These are phyloP conservation scores for Achatina immaculata DNA, from an alignment of 1,140 invertebrate genomes.

Conservation along the genomic window DNA sequence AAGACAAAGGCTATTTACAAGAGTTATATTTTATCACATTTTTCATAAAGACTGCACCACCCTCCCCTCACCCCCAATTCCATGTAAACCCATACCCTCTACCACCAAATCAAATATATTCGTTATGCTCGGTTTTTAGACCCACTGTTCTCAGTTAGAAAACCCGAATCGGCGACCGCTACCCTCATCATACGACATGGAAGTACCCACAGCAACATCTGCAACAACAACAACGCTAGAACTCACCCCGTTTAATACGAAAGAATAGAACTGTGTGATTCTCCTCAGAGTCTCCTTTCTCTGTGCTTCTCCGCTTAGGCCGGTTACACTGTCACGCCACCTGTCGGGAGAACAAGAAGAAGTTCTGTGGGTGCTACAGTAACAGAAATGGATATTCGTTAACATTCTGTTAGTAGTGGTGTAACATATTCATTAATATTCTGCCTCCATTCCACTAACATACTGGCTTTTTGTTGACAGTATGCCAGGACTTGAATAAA, in stretches of 20 bases:
- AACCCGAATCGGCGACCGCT: no score
- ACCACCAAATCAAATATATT: no score
- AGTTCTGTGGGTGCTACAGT: not conserved
- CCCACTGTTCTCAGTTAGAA: no score
- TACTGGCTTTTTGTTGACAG: not conserved
- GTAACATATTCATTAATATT: not conserved
- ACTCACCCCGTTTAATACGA: conserved; percentile 46
- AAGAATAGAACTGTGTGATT: conserved; percentile 48
- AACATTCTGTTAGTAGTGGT: not conserved
- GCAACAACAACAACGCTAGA: not conserved
- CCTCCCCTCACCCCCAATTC: no score
- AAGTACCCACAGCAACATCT: no score
- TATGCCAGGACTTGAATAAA: not conserved
- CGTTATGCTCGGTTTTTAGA: no score
- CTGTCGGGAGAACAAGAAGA: not conserved
- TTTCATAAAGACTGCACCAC: not conserved
- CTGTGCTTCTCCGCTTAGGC: not conserved
- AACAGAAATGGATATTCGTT: not conserved
- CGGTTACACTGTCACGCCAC: conserved; percentile 7
- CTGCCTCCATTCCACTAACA: not conserved
- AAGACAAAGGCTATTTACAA: not conserved
- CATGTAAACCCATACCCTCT: no score
- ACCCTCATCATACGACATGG: no score
- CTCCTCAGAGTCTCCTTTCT: conserved; percentile 28
- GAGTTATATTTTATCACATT: not conserved